phyloP scores from a whole-genome alignment of 1,140 invertebrate species.

The Manduca sexta region DNA sequence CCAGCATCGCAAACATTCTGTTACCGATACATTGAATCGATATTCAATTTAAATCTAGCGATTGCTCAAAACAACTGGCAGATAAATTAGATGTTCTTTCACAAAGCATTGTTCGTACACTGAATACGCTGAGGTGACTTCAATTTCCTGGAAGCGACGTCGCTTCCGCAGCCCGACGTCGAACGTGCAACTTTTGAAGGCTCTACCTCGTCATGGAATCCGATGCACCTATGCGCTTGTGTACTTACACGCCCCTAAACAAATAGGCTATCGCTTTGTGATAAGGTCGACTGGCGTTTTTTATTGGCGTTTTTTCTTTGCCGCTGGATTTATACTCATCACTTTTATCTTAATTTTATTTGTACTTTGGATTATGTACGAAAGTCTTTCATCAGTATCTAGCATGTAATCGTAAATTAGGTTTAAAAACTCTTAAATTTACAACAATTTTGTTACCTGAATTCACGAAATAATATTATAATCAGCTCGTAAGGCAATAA shows the following conservation, averaged over 20 bases:
- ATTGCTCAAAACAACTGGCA: constrained; percentile 52
- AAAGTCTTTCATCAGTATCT: no score
- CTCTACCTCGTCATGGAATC: constrained; percentile 46
- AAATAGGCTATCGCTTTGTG: constrained; percentile 46
- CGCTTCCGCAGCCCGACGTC: constrained; percentile 41
- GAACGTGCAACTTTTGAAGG: constrained; percentile 59
- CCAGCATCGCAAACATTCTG: no score
- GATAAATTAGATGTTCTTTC: constrained; percentile 69
- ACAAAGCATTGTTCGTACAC: constrained; percentile 61
- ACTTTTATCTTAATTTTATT: no score
- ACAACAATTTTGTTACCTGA: no score
- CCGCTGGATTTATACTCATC: no score
- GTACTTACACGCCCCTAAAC: constrained; percentile 42
- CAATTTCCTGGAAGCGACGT: constrained; percentile 60
- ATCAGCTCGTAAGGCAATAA: no score
- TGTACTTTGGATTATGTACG: no score
- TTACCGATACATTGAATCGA: constrained; percentile 34
- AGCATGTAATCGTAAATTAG: no score
- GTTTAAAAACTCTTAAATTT: no score
- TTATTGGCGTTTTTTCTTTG: background rate
- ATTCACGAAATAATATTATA: no score
- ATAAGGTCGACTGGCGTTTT: constrained; percentile 10
- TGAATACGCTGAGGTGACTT: constrained; percentile 57
- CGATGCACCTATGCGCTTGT: constrained; percentile 54
- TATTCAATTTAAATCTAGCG: constrained; percentile 61